phyloP scores from a whole-genome alignment of 2,888 invertebrate species.

The Melieria omissa region DNA sequence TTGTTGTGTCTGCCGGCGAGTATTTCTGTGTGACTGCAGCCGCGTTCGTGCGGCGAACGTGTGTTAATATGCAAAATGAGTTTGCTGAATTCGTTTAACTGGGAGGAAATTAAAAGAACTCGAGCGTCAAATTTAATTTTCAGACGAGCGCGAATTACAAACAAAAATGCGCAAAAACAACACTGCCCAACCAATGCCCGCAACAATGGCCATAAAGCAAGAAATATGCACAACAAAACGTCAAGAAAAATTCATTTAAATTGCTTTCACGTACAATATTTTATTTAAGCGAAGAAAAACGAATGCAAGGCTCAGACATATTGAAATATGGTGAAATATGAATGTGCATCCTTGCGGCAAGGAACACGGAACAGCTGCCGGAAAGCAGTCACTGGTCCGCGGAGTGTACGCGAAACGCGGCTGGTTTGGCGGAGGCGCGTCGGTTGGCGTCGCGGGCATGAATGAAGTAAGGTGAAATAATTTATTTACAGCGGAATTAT shows the following conservation, averaged over 20 bases:
- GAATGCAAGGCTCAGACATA: too few relatives aligned
- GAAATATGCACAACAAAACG: too few relatives aligned
- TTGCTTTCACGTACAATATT: too few relatives aligned
- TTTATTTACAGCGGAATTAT: slow-evolving; percentile 26
- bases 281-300: too few relatives aligned
- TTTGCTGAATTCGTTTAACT: slow-evolving; percentile 34
- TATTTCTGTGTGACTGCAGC: too few relatives aligned
- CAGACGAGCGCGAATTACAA: slow-evolving; percentile 33
- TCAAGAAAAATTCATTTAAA: too few relatives aligned
- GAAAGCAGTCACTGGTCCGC: too few relatives aligned
- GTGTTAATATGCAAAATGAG: slow-evolving; percentile 20
- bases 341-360: not conserved
- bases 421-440: too few relatives aligned
- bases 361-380: not conserved
- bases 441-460: not conserved
- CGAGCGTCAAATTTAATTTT: slow-evolving; percentile 50
- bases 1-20: too few relatives aligned
- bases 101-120: slow-evolving; percentile 48
- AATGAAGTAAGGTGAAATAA: slow-evolving; percentile 28
- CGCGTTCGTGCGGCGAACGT: too few relatives aligned
- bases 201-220: too few relatives aligned
- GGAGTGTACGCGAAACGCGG: too few relatives aligned
- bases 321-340: not conserved
- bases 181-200: not conserved
- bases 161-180: not conserved